Base-by-base conservation (phyloP, 2,113 vertebrate species). In the Chloebia gouldiae region DNA sequence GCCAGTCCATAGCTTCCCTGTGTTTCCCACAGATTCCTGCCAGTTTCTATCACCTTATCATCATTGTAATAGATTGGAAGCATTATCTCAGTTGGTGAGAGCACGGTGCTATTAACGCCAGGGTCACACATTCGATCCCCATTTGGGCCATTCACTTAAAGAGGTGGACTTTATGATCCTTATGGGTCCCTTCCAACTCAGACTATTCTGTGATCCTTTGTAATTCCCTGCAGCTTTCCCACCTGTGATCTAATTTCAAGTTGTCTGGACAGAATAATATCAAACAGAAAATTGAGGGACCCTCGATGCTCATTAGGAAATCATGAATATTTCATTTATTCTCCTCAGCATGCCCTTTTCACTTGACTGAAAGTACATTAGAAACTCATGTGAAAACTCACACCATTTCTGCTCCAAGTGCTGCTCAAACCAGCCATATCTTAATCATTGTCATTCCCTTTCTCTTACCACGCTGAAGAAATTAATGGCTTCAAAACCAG, bases 271-370 rank as follows among this genome's bases (percentile, higher is more conserved):
- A 81, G 79, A 82, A 53, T 73, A 80, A 82, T 60, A 92, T 86
- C 47, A 92, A 90, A 90, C 9, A 90, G 61, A 82, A 93, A 77
- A 90, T 51, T 82, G 64, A 86, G 37, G 24, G 35, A 70, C 21
- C 15, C 60, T 85, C 79, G 53, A 50, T 89, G 60, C 23, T 93
- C 57, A 90, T 88, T 79, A 95, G 18, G 61, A 71, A 88, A 93
- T 75, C 39, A 90, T 59, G 49, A 86, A 93, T 90, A 93, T 92
- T 86, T 84, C 15, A 93, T 86, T 73, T 86, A 33, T 83, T 88
- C 45, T 85, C n/a, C 63, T 69, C 70, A 88, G 22, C n/a, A 76
- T 42, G 25, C 37, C 53, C 54, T 96, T 93, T 79, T 40, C 75
- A 54, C 47, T 83, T 64, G 51, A 72, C 27, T 77, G 30, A 70